These are phyloP conservation scores for Zonitis immaculata DNA, from an alignment of 2,888 invertebrate species.

Conservation along the genomic window DNA sequence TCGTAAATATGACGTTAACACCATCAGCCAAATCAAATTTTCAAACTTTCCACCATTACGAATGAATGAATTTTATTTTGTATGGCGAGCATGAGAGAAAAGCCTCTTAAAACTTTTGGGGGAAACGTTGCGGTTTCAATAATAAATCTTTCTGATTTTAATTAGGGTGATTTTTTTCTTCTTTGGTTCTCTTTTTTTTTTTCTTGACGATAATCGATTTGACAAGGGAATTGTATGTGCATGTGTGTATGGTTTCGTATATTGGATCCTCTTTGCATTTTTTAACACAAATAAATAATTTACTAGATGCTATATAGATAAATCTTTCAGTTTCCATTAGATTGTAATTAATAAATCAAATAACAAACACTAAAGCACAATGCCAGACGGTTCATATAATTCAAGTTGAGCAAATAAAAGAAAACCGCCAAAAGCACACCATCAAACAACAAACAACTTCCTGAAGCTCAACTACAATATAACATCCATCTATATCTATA, in stretches of 20 bases:
- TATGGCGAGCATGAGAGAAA: background rate
- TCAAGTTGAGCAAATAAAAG: background rate
- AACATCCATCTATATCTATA: background rate
- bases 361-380: background rate
- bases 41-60: background rate
- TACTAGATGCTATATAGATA: background rate
- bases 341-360: constrained; percentile 5
- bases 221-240: no score
- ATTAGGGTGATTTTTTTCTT: no score
- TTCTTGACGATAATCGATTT: no score
- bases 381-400: background rate
- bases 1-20: background rate
- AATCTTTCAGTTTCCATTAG: background rate
- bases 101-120: background rate
- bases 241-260: background rate
- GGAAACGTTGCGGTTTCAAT: no score
- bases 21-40: background rate
- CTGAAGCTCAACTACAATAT: background rate
- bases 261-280: background rate
- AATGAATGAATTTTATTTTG: background rate
- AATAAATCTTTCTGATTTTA: background rate
- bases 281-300: constrained; percentile 2
- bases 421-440: background rate
- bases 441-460: background rate
- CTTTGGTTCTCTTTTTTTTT: no score